phyloP scores from a whole-genome alignment of 2,113 vertebrate genomes.

The Thalassarche chlororhynchos region DNA sequence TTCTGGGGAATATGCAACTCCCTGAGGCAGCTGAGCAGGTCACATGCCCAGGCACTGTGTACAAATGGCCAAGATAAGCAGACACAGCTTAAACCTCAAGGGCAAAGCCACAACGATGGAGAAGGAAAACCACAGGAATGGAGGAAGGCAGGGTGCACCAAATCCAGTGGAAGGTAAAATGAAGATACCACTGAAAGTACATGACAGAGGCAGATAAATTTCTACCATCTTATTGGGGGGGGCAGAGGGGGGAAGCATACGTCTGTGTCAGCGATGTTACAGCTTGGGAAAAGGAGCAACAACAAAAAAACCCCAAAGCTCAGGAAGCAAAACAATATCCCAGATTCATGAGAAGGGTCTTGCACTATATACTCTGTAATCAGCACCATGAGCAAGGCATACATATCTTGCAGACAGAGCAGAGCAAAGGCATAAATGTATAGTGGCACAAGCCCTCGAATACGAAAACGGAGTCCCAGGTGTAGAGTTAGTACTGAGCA shows the following conservation, averaged over 20 bases:
- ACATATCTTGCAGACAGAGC: background rate
- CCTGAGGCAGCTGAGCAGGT: background rate
- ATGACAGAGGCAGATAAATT: background rate
- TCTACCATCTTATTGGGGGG: background rate
- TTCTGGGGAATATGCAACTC: constrained; percentile 8
- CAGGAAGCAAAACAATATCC: background rate
- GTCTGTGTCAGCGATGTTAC: background rate
- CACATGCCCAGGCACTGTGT: background rate
- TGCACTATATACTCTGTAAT: background rate
- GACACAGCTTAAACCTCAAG: constrained; percentile 34
- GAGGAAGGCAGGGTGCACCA: background rate
- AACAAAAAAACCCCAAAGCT: background rate
- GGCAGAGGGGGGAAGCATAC: rapidly evolving
- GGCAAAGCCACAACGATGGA: background rate
- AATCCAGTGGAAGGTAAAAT: background rate
- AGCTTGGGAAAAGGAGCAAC: background rate
- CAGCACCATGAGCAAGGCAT: background rate
- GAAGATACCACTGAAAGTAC: background rate
- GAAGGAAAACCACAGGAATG: background rate
- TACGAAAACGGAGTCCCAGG: background rate
- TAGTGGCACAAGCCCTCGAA: background rate
- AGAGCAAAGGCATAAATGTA: background rate
- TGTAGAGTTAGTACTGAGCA: background rate
- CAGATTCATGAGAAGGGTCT: background rate
- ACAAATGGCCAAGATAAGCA: constrained; percentile 27